These are phyloP conservation scores for Synanthedon tipuliformis DNA, from an alignment of 2,888 invertebrate species.

Conservation along the genomic window DNA sequence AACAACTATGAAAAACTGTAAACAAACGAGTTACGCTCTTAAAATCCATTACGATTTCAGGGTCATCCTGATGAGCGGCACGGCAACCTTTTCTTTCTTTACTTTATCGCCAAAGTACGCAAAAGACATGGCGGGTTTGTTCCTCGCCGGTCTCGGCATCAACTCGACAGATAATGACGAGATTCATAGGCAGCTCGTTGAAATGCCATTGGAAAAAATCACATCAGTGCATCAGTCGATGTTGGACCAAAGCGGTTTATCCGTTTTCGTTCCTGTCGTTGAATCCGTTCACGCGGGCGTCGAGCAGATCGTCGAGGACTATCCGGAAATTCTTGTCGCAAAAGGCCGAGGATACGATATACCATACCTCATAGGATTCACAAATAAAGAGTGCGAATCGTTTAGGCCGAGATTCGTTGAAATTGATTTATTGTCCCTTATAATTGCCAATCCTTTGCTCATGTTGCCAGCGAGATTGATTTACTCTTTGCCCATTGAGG, in stretches of 20 bases:
- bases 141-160: conserved; percentile 53
- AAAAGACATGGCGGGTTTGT: conserved; percentile 20
- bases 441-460: conserved; percentile 22
- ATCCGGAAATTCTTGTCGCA: conserved; percentile 36
- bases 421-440: conserved; percentile 24
- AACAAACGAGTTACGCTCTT: neutral
- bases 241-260: conserved; percentile 30
- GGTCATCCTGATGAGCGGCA: conserved; percentile 47
- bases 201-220: conserved; percentile 33
- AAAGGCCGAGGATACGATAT: conserved; percentile 36
- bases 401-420: conserved; percentile 35
- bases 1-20: neutral
- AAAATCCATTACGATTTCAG: conserved; percentile 24
- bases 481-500: conserved; percentile 18
- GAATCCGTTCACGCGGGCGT: conserved; percentile 38
- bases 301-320: conserved; percentile 37
- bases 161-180: conserved; percentile 32
- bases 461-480: conserved; percentile 24
- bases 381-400: conserved; percentile 40
- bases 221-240: conserved; percentile 30
- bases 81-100: conserved; percentile 30
- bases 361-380: conserved; percentile 46
- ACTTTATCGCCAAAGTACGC: conserved; percentile 37
- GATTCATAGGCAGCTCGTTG: conserved; percentile 32
- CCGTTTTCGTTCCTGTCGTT: conserved; percentile 42